Evolutionary conservation across 23 tunicate genomes (phyloP).

Genomic region (Styela plicata): DNA sequence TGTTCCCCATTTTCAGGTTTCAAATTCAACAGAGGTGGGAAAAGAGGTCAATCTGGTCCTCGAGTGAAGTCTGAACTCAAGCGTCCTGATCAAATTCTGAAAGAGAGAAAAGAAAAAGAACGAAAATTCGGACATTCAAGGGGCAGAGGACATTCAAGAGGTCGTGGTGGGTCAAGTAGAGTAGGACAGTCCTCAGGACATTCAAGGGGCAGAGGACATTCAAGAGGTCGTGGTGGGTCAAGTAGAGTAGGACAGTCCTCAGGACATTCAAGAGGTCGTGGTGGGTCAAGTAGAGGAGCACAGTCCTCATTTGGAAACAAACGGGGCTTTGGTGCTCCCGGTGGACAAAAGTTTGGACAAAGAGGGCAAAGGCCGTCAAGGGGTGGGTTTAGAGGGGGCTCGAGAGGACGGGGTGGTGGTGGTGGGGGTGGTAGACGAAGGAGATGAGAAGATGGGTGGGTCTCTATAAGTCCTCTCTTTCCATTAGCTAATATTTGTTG

Average conservation of each 20-base stretch:
- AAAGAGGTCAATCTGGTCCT: constrained; percentile 2
- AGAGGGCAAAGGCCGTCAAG: not conserved
- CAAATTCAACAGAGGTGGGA: not conserved
- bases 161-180: constrained; percentile 17
- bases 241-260: constrained; percentile 7
- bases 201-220: constrained; percentile 13
- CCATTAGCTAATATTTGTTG: too few relatives aligned
- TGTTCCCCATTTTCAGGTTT: constrained; percentile 23
- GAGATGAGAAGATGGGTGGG: too few relatives aligned
- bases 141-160: constrained; percentile 10
- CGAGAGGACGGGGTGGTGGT: constrained; percentile 26
- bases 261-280: constrained; percentile 21
- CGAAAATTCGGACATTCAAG: constrained; percentile 24
- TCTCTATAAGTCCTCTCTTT: too few relatives aligned
- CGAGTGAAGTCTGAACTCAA: constrained; percentile 68
- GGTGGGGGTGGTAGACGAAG: constrained; percentile 13
- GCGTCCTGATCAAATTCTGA: constrained; percentile 78
- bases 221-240: constrained; percentile 20
- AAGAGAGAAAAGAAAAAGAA: constrained; percentile 53
- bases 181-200: constrained; percentile 9
- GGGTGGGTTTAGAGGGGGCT: not conserved
- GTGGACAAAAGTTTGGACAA: not conserved
- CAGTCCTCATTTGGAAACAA: not conserved
- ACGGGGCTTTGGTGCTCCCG: not conserved
- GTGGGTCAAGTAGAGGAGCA: constrained; percentile 14